Percentiles rank a stretch among this genome's conserved stretches.
These are phyloP conservation scores for Cephus spinipes DNA, from an alignment of 2,888 invertebrate species.

Conservation along the genomic window DNA sequence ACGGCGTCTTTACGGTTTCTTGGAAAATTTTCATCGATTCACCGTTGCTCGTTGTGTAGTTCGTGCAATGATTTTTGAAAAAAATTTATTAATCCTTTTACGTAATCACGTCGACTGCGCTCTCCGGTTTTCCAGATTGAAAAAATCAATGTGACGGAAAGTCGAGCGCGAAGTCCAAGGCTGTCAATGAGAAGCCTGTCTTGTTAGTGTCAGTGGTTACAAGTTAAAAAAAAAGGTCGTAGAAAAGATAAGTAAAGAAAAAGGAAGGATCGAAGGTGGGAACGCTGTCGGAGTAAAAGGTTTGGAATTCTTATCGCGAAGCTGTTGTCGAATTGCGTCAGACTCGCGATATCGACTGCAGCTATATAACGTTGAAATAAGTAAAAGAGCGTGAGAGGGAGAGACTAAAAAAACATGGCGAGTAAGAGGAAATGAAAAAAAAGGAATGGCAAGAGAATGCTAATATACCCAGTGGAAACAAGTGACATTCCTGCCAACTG, in stretches of 20 bases:
- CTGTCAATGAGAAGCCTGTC: not conserved
- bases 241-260: not conserved
- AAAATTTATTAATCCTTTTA: not conserved
- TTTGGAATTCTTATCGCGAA: not conserved
- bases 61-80: not conserved
- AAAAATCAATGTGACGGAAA: not conserved
- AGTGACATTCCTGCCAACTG: not conserved
- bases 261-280: not conserved
- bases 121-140: not conserved
- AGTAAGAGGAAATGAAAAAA: not conserved
- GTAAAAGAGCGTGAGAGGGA: not conserved
- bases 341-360: not conserved
- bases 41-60: not conserved
- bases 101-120: not conserved
- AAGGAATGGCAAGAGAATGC: not conserved
- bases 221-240: not conserved
- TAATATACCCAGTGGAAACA: not conserved
- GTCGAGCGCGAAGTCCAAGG: not conserved
- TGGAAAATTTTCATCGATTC: not conserved
- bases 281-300: not conserved
- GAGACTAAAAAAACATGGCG: slow-evolving; percentile 16
- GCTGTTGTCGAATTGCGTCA: not conserved
- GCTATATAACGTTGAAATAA: not conserved
- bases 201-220: not conserved
- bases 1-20: not conserved